Evolutionary conservation across 2,888 invertebrate species (phyloP).

Genomic region (Oxyteleia sp.): DNA sequence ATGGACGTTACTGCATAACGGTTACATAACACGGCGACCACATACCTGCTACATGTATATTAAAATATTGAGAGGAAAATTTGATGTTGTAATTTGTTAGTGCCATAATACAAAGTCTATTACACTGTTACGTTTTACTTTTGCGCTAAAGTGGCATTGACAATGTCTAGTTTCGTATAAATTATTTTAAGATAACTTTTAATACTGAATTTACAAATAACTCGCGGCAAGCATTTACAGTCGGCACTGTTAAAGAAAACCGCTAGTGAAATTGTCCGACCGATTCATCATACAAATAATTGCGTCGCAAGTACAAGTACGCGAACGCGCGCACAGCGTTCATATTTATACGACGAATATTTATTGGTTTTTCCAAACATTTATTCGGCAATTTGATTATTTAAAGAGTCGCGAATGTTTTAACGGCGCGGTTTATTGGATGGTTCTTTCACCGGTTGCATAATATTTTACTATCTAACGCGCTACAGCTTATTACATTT

Average conservation of each 20-base stretch:
- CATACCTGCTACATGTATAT: constrained; percentile 39
- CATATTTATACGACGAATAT: constrained; percentile 13
- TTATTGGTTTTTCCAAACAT: neutral
- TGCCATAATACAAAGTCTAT: constrained; percentile 13
- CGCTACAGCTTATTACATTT: constrained; percentile 32
- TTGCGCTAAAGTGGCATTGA: too few relatives aligned
- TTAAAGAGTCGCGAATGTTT: neutral
- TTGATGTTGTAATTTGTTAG: constrained; percentile 56
- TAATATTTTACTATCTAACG: constrained; percentile 34
- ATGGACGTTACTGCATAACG: constrained; percentile 60
- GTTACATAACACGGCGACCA: constrained; percentile 57
- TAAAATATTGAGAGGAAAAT: constrained; percentile 54
- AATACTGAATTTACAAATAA: constrained; percentile 13
- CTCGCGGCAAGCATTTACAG: constrained; percentile 3
- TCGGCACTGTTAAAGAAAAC: constrained; percentile 2
- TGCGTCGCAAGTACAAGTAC: neutral
- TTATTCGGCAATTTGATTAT: neutral
- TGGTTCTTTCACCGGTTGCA: constrained; percentile 40
- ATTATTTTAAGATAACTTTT: neutral
- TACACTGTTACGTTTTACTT: constrained; percentile 7
- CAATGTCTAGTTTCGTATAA: too few relatives aligned
- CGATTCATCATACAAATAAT: constrained; percentile 22
- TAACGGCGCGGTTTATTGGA: constrained; percentile 29
- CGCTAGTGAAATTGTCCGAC: constrained; percentile 3
- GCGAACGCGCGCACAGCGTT: neutral